Percentiles rank a stretch among this genome's conserved stretches.
Evolutionary conservation across 2,888 invertebrate species (phyloP).

Genomic region (Protodeltote pygarga): DNA sequence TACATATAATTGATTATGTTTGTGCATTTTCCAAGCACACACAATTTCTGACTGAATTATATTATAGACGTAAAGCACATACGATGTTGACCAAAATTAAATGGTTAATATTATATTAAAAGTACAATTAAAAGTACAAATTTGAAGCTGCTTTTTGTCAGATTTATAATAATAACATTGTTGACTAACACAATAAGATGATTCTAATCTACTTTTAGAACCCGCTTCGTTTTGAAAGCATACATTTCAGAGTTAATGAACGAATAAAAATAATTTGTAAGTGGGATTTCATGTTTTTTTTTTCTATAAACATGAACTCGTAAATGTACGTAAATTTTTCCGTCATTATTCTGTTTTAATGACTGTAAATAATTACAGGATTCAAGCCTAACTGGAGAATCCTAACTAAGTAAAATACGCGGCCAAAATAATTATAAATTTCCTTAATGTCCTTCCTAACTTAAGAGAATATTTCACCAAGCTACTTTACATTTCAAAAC

Average conservation of each 20-base stretch:
- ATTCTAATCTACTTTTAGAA: conserved; percentile 14
- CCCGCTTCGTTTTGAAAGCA: not conserved
- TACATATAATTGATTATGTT: no score
- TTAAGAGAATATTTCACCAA: conserved; percentile 38
- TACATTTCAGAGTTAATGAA: conserved; percentile 14
- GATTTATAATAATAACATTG: no score
- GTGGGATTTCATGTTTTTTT: not conserved
- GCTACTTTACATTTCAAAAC: conserved; percentile 47
- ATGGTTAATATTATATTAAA: no score
- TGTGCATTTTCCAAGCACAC: no score
- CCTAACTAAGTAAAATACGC: conserved; percentile 36
- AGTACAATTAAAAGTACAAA: no score
- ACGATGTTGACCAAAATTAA: no score
- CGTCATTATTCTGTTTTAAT: conserved; percentile 2
- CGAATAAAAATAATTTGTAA: not conserved
- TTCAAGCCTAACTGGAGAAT: conserved; percentile 12
- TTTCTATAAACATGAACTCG: not conserved
- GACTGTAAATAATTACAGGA: conserved; percentile 20
- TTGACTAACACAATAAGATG: conserved; percentile 19
- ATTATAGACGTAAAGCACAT: no score
- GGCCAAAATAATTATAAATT: conserved; percentile 45
- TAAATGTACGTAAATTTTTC: not conserved
- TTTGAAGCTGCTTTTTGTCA: no score
- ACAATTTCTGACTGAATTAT: no score
- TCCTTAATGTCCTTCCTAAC: conserved; percentile 32